Evolutionary conservation across 2,797 vertebrate species (phyloP), one percentile per base, ranked within the genome.

Genomic region (Gadopsis bispinosus): DNA sequence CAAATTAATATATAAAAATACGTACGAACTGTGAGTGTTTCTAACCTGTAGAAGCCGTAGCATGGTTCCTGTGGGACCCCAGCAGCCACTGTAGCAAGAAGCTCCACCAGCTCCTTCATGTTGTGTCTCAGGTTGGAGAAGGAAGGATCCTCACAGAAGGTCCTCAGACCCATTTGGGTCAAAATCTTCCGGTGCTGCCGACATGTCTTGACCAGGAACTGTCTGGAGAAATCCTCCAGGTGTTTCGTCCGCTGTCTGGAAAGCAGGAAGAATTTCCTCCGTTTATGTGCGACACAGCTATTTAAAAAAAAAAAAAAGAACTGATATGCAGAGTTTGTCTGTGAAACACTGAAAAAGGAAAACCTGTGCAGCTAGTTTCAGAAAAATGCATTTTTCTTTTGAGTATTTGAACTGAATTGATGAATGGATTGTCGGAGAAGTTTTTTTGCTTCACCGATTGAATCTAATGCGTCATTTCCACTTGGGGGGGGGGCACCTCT

Each of bases 91-190:
- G 96, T 92, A 0, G 97, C 96, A 71, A 99, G 93, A 47, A 97
- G 91, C 59, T 95, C 90, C 73, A 99, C 92, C 64, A 99, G 93
- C 79, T 97, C 97, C 83, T 91, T 96, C 98, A 99, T 99, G 81
- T 97, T 97, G 87, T 96, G 93, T 59, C 97, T 95, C 56, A 99
- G 95, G 84, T 94, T 96, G 85, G 95, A 95, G 88, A 99, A 97
- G 88, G 96, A 97, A 0, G 97, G 97, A 69, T 99, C 97, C 85
- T 95, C 89, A 63, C 97, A 97, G 81, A 98, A 95, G 91, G 96
- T 98, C 89, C 97, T 96, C 92, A 98, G 92, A 48, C 96, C 95
- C 90, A 98, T 95, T 10, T 91, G 95, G 80, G 90, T 95, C 78
- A 99, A 29, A 83, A 98, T 94, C 59, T 94, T 88, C 72, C 92